Base-by-base conservation (phyloP, 1,140 invertebrate genomes). In the Solenopsis invicta region DNA sequence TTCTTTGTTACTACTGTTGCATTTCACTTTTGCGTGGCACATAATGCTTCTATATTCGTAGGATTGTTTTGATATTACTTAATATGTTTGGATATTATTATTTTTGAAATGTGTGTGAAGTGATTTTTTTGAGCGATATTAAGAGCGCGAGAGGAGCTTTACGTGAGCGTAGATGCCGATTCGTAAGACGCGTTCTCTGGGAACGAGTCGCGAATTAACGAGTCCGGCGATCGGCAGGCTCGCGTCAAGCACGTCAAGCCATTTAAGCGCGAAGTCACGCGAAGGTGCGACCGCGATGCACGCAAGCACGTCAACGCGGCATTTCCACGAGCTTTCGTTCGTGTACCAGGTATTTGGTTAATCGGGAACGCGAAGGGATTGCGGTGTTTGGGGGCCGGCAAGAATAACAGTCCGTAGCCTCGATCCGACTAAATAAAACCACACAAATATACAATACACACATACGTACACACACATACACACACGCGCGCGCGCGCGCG, bases 201-300 rank as follows among this genome's bases (percentile, higher is more conserved):
- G 37, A 88, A 86, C 71, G 69, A 87, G 54, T 86, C 56, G 45
- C 78, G 81, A 89, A 90, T 91, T 92, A 91, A 92, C 88, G 75
- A 90, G 78, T 91, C 29, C 80, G 84, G 80, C 89, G 91, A 93
- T 93, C 85, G 88, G 75, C 80, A 71, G 52, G 66, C 67, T 50
- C 81, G 87, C 78, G 89, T 89, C 91, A 91, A 91, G 90, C 87
- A 84, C 78, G 84, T 86, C 88, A 80, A 75, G 85, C 67, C 75
- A 87, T 91, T 92, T 91, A 87, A 91, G 81, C 85, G 37, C 34
- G 85, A 86, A 89, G 91, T 94, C 93, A 94, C 91, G 93, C 94
- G 89, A 94, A 87, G 88, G 66, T 87, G 78, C 87, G 88, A 90
- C 87, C 90, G 71, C 88, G 86, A 85, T 86, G 61, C 91, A 92